phyloP scores from a whole-genome alignment of 2,888 invertebrate genomes.

The Saturnia pavonia region DNA sequence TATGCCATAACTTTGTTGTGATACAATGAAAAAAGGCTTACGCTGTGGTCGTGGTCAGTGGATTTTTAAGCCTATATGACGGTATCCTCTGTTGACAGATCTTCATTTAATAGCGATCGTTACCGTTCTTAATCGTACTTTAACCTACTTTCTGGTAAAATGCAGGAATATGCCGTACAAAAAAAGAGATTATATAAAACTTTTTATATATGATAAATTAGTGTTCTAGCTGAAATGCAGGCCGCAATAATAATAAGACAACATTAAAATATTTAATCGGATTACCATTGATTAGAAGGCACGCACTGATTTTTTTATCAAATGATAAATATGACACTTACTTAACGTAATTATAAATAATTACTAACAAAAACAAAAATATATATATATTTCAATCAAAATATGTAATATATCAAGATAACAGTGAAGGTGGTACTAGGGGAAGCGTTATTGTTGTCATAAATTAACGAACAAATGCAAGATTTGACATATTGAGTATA shows the following conservation, averaged over 20 bases:
- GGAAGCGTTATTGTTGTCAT: not conserved
- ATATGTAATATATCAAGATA: not conserved
- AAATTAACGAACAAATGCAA: not conserved
- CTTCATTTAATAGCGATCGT: not conserved
- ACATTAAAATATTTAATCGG: not conserved
- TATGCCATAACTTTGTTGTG: too few relatives aligned
- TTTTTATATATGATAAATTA: too few relatives aligned
- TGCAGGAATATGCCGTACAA: too few relatives aligned
- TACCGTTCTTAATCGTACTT: not conserved
- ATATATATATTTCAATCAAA: not conserved
- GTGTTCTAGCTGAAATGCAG: too few relatives aligned
- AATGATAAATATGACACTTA: not conserved
- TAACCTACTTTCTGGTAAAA: too few relatives aligned
- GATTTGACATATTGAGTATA: not conserved
- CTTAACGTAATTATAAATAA: not conserved
- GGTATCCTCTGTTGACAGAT: not conserved
- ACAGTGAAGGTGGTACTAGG: not conserved
- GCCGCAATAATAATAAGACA: not conserved
- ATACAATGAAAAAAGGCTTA: too few relatives aligned
- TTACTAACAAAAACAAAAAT: not conserved
- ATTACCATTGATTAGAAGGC: not conserved
- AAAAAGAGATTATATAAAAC: too few relatives aligned
- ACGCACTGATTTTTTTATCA: slow-evolving; percentile 1
- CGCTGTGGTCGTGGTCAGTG: too few relatives aligned
- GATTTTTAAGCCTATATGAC: not conserved